Conservation (phyloP, 1,140 invertebrate genomes). For the Adoxophyes honmai region DNA sequence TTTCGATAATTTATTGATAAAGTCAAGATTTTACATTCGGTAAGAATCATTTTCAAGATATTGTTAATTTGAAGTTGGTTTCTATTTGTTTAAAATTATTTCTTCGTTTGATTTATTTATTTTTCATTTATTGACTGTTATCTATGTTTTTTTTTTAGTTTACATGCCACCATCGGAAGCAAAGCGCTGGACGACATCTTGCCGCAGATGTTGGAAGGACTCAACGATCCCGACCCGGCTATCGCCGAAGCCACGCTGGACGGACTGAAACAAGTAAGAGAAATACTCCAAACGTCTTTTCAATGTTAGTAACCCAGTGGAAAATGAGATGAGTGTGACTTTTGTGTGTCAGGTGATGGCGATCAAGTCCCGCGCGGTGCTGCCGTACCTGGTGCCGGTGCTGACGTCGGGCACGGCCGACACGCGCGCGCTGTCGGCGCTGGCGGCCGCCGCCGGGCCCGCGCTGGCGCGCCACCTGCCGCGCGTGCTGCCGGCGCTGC, state of each 20-base stretch:
- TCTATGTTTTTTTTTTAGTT: conserved; percentile 37
- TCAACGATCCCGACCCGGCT: conserved; percentile 86
- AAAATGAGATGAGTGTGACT: too few relatives aligned
- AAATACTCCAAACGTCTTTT: too few relatives aligned
- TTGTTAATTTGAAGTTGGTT: too few relatives aligned
- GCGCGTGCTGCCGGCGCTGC: conserved; percentile 93
- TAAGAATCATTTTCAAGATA: too few relatives aligned
- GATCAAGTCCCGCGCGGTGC: conserved; percentile 95
- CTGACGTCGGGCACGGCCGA: conserved; percentile 92
- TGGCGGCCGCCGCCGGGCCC: conserved; percentile 95
- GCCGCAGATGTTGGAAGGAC: conserved; percentile 90
- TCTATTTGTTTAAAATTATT: too few relatives aligned
- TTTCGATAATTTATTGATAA: too few relatives aligned
- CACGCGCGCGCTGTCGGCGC: conserved; percentile 92
- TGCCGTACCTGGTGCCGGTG: conserved; percentile 97
- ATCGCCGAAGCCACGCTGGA: conserved; percentile 93
- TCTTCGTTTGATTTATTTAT: too few relatives aligned
- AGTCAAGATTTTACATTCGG: too few relatives aligned
- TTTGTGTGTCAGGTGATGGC: conserved; percentile 86
- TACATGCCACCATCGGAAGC: conserved; percentile 95
- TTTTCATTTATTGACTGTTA: too few relatives aligned
- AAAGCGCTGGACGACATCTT: conserved; percentile 98
- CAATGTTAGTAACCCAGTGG: too few relatives aligned
- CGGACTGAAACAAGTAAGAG: conserved; percentile 87
- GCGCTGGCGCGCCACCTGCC: conserved; percentile 93